These are phyloP conservation scores for Tauraco erythrolophus DNA, from an alignment of 2,113 vertebrate species.

Conservation along the genomic window DNA sequence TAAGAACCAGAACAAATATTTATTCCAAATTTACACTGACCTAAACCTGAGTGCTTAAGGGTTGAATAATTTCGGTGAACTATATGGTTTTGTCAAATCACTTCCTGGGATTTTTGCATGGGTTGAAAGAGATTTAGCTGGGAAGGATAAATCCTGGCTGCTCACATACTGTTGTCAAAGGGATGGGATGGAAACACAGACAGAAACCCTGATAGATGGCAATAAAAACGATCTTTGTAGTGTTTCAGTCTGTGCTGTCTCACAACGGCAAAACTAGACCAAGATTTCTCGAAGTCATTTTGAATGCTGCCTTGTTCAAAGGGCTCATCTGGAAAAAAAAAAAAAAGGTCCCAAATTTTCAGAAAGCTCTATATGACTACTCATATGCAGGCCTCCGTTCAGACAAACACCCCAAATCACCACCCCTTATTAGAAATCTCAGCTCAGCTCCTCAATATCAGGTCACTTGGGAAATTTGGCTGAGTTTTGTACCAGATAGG, in stretches of 20 bases:
- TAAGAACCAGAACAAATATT: conserved; percentile 66
- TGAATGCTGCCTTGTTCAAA: not conserved
- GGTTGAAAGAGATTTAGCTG: conserved; percentile 43
- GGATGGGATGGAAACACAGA: conserved; percentile 28
- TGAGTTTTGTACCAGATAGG: not conserved
- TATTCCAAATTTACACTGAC: conserved; percentile 68
- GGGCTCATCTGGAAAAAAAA: not conserved
- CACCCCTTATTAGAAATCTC: not conserved
- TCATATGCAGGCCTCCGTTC: not conserved
- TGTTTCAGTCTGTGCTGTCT: not conserved
- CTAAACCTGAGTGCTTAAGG: conserved; percentile 39
- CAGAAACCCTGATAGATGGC: not conserved
- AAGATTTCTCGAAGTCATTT: not conserved
- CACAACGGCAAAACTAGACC: not conserved
- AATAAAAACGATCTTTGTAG: conserved; percentile 23
- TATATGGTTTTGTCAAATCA: conserved; percentile 29
- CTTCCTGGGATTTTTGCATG: conserved; percentile 34
- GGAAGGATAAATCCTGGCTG: conserved; percentile 40
- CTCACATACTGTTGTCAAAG: conserved; percentile 9
- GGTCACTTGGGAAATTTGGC: not conserved
- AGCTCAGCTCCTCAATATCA: not conserved
- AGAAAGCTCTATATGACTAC: not conserved
- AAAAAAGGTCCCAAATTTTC: not conserved
- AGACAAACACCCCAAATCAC: not conserved
- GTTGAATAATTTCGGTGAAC: conserved; percentile 47